Evolutionary conservation across 2,113 vertebrate genomes (phyloP).

Genomic region (Charina bottae): DNA sequence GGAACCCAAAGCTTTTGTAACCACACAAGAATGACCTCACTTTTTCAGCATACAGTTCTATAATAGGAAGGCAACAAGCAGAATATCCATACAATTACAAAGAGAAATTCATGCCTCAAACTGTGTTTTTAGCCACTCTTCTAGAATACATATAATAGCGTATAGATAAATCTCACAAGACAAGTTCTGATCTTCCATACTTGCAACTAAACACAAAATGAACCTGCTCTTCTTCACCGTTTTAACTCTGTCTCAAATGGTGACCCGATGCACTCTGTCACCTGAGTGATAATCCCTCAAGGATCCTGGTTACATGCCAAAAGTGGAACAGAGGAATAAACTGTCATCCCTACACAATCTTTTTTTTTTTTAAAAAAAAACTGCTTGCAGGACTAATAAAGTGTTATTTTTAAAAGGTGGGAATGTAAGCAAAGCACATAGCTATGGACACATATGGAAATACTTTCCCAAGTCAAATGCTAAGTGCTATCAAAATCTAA

Average conservation of each 20-base stretch:
- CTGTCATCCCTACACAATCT: not conserved
- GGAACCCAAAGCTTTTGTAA: no score
- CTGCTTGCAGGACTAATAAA: not conserved
- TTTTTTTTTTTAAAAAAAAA: not conserved
- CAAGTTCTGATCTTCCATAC: not conserved
- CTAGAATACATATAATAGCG: not conserved
- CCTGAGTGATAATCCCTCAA: not conserved
- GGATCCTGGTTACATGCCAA: no score
- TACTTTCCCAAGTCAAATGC: not conserved
- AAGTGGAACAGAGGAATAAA: not conserved
- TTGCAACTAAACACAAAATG: not conserved
- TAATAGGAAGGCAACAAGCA: fast-evolving
- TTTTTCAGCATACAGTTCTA: not conserved
- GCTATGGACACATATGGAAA: not conserved
- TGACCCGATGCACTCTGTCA: not conserved
- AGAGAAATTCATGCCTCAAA: not conserved
- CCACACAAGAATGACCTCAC: not conserved
- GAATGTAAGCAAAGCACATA: not conserved
- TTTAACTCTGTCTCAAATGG: not conserved
- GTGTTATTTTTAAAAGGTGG: not conserved
- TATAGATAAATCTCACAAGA: not conserved
- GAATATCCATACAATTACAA: not conserved
- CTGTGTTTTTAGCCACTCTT: not conserved
- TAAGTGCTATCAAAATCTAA: not conserved
- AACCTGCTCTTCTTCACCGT: not conserved